Evolutionary conservation across 2,797 vertebrate species (phyloP).

Genomic region (Molossus alvarezi): DNA sequence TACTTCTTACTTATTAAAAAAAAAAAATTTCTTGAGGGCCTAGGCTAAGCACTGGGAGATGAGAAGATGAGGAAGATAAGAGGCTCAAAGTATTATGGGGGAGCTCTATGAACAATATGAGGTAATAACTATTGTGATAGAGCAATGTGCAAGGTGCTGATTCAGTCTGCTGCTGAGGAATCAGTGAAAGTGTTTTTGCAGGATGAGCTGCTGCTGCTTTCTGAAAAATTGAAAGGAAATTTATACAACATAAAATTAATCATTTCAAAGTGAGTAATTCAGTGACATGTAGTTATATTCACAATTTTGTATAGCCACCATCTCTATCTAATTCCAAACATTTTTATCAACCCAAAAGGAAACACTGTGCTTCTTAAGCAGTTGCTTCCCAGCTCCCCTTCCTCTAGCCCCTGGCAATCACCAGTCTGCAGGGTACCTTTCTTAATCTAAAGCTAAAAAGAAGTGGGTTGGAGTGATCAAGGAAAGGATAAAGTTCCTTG

Average conservation of each 20-base stretch:
- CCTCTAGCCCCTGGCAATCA: background rate
- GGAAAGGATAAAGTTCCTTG: background rate
- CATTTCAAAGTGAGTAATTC: background rate
- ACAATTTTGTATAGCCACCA: background rate
- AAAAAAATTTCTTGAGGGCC: background rate
- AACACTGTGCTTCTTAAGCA: background rate
- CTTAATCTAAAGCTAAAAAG: background rate
- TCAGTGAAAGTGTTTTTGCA: background rate
- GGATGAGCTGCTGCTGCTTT: background rate
- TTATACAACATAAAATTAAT: background rate
- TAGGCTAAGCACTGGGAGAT: background rate
- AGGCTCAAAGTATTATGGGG: background rate
- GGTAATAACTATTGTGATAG: background rate
- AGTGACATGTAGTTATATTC: background rate
- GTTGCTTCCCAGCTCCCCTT: background rate
- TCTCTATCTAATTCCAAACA: background rate
- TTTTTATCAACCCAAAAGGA: background rate
- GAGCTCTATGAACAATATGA: background rate
- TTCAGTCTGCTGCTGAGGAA: background rate
- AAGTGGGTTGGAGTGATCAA: background rate
- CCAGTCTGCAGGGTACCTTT: background rate
- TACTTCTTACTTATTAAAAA: conserved; percentile 8
- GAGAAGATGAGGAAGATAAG: background rate
- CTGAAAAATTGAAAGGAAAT: background rate
- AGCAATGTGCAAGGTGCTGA: background rate